Evolutionary conservation across 2,113 vertebrate species (phyloP).

Genomic region (Clarias gariepinus): DNA sequence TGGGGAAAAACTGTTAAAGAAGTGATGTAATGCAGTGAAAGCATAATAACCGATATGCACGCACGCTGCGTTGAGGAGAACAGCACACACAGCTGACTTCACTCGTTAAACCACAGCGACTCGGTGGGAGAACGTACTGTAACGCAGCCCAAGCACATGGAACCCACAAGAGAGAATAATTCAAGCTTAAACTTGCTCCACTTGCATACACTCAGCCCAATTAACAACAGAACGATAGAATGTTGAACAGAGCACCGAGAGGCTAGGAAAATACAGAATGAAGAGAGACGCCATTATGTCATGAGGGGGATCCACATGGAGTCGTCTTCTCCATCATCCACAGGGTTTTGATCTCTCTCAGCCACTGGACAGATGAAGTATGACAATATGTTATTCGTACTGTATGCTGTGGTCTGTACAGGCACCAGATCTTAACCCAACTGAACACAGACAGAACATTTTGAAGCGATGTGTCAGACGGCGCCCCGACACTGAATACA

Average conservation of each 20-base stretch:
- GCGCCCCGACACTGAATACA: too few relatives aligned
- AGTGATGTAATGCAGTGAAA: constrained; percentile 8
- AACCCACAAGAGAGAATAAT: constrained; percentile 44
- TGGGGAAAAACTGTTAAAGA: constrained; percentile 2
- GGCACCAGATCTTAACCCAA: not conserved
- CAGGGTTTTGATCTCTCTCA: not conserved
- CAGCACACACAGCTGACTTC: constrained; percentile 25
- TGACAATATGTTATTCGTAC: not conserved
- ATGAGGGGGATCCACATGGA: not conserved
- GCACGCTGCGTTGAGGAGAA: not conserved
- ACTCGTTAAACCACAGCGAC: constrained; percentile 47
- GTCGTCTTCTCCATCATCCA: not conserved
- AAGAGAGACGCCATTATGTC: not conserved
- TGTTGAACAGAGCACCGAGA: constrained; percentile 29
- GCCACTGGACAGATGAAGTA: not conserved
- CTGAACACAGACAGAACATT: not conserved
- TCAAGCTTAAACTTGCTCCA: constrained; percentile 42
- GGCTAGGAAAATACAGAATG: constrained; percentile 21
- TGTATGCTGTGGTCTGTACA: not conserved
- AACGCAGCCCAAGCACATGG: constrained; percentile 31
- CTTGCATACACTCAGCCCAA: constrained; percentile 41
- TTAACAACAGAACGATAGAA: constrained; percentile 38
- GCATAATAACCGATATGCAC: not conserved
- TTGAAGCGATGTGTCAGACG: not conserved
- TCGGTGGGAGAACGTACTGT: not conserved